Evolutionary conservation across 1,140 invertebrate species (phyloP).

Genomic region (Anastrepha obliqua): DNA sequence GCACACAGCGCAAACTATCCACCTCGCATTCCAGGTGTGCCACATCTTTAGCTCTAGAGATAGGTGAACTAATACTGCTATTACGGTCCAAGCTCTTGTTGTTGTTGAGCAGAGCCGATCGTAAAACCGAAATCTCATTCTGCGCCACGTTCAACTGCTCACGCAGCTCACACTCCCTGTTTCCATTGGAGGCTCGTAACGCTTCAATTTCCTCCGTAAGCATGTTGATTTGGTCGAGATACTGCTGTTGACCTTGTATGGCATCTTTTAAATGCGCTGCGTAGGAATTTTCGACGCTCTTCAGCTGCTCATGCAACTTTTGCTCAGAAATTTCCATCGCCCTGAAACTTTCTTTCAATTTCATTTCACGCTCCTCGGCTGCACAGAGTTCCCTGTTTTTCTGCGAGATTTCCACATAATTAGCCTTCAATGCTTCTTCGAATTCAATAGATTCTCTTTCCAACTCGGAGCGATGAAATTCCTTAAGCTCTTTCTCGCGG

Average conservation of each 20-base stretch:
- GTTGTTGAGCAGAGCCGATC: conserved; percentile 59
- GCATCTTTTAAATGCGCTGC: conserved; percentile 62
- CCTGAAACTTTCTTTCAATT: conserved; percentile 65
- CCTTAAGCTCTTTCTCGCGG: conserved; percentile 65
- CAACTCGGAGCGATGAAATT: conserved; percentile 65
- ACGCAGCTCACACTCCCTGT: conserved; percentile 65
- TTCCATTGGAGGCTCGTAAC: conserved; percentile 59
- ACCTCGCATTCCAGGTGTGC: conserved; percentile 79
- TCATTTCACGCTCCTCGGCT: conserved; percentile 65
- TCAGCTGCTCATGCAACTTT: conserved; percentile 66
- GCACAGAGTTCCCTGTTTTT: conserved; percentile 62
- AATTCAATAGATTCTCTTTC: conserved; percentile 65
- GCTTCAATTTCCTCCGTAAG: conserved; percentile 66
- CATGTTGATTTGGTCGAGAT: conserved; percentile 64
- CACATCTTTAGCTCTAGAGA: conserved; percentile 59
- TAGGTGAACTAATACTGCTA: conserved; percentile 52
- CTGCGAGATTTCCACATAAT: conserved; percentile 63
- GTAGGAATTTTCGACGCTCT: conserved; percentile 62
- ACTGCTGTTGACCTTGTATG: conserved; percentile 67
- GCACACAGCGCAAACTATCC: conserved; percentile 83
- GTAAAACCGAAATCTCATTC: conserved; percentile 71
- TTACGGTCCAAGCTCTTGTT: conserved; percentile 53
- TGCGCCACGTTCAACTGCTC: conserved; percentile 67
- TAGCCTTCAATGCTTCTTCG: conserved; percentile 63
- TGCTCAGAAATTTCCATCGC: conserved; percentile 65